A percentile compares a stretch with the other conserved stretches of the same genome.
phyloP scores from a whole-genome alignment of 2,797 vertebrate species.

The Poecilia picta region DNA sequence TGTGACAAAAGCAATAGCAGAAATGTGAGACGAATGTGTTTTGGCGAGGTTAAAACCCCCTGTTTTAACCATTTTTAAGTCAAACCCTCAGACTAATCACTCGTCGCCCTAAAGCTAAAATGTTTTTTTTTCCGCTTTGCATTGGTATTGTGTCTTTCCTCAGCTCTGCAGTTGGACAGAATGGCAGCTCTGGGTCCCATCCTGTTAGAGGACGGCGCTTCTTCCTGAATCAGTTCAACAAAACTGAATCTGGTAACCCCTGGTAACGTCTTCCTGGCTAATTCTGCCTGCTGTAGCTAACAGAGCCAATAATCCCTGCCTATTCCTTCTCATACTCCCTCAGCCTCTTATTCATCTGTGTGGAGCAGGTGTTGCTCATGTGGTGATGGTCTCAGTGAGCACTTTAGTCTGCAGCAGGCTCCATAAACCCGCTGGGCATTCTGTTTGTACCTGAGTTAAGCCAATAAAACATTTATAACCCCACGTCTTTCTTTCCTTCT shows the following conservation, averaged over 20 bases:
- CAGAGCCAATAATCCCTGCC: background rate
- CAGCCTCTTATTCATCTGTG: conserved; percentile 39
- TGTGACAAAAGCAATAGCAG: background rate
- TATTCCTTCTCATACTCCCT: background rate
- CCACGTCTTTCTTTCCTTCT: background rate
- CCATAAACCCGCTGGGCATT: background rate
- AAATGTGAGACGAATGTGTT: background rate
- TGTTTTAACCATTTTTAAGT: background rate
- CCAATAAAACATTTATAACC: conserved; percentile 48
- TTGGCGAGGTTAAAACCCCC: background rate
- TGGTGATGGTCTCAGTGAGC: conserved; percentile 13
- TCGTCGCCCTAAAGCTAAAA: background rate
- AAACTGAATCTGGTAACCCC: conserved; percentile 23
- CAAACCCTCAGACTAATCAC: background rate
- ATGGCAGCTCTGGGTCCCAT: conserved; percentile 55
- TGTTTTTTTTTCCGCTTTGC: background rate
- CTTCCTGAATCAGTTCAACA: conserved; percentile 4
- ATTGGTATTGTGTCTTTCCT: background rate
- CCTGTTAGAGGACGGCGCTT: conserved; percentile 34
- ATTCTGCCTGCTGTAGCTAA: conserved; percentile 5
- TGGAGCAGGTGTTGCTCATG: conserved; percentile 28
- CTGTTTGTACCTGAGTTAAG: conserved; percentile 43
- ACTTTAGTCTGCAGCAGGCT: conserved; percentile 20
- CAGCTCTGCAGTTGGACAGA: conserved; percentile 45
- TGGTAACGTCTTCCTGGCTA: no score